phyloP scores from a whole-genome alignment of 1,140 invertebrate species.

The Pteromalus puparum region DNA sequence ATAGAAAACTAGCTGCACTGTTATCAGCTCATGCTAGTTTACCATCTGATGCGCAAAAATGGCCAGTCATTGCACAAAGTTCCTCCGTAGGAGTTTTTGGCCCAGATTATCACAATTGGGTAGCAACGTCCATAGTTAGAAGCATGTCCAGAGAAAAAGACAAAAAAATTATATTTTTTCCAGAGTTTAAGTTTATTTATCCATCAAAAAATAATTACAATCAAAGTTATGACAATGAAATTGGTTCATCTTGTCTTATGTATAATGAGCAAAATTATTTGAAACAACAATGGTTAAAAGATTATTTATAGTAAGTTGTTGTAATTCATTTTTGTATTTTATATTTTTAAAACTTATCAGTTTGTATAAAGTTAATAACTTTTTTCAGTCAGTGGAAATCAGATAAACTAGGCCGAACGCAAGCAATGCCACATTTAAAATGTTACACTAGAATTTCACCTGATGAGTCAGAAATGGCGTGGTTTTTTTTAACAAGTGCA shows the following conservation, averaged over 20 bases:
- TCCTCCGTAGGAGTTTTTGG: constrained; percentile 94
- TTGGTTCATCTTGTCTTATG: constrained; percentile 91
- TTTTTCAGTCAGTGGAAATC: constrained; percentile 89
- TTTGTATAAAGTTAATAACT: constrained; percentile 50
- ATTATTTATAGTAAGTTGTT: constrained; percentile 84
- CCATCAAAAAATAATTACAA: constrained; percentile 87
- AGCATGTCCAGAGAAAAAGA: constrained; percentile 77
- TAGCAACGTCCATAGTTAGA: constrained; percentile 80
- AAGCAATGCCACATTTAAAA: constrained; percentile 96
- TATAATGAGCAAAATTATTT: constrained; percentile 85
- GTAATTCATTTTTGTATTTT: neutral
- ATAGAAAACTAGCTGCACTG: constrained; percentile 81
- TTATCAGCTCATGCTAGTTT: constrained; percentile 79
- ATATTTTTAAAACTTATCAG: neutral
- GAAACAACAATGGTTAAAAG: constrained; percentile 90
- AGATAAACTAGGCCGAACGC: constrained; percentile 78
- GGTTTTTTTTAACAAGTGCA: constrained; percentile 92
- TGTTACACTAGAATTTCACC: constrained; percentile 88
- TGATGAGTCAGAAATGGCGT: constrained; percentile 80
- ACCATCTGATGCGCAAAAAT: constrained; percentile 75
- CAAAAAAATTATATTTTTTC: constrained; percentile 63
- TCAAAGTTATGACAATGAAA: constrained; percentile 87
- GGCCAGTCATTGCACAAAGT: constrained; percentile 88
- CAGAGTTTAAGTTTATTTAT: constrained; percentile 79
- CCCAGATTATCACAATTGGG: constrained; percentile 80